Evolutionary conservation across 2,888 invertebrate species (phyloP), one percentile per base, ranked within the genome.

Genomic region (Atherix ibis): DNA sequence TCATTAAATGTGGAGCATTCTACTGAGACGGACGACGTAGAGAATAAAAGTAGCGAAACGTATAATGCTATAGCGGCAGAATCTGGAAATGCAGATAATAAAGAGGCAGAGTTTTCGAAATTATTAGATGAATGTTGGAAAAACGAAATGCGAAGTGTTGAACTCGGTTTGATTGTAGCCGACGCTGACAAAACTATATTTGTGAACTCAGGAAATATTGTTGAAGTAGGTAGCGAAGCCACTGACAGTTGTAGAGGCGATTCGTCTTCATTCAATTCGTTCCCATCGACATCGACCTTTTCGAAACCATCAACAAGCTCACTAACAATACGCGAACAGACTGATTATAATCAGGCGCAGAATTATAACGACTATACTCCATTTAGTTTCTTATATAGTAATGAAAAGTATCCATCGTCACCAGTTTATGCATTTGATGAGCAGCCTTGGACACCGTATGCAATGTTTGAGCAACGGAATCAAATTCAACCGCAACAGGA

Each of bases 321-420:
- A 30, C 40, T 32, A 35, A 38, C 27, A 12, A 41, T 40, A 36
- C 46, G 31, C 10, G 36, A 34, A 28, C 32, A 40, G 28, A 26
- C 26, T 27, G 22, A 22, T 22, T 22, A 22, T 10, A 22, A 22
- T 32, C 5, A 27, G 6, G 12, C 27, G 9, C 22, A 33, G 16
- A 38, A 38, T 17, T 52, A 46, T 37, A 41, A 43, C 10, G 51
- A 53, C 32, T 52, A 50, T 40, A n/a, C n/a, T n/a, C 49, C 51
- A 4, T 53, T 52, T 31, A 50, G 48, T 40, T 49, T 52, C 35
- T 42, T 53, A 2, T 52, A 51, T 32, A 45, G 9, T 29, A 36
- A 19, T 40, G 32, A 33, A 16, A 12, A 8, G 5, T 12, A 26
- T 5, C 26, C 26, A 26, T 26, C 9, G 26, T 10, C 18, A 33